Conservation (phyloP, 2,113 vertebrate species). For the Lepus americanus region DNA sequence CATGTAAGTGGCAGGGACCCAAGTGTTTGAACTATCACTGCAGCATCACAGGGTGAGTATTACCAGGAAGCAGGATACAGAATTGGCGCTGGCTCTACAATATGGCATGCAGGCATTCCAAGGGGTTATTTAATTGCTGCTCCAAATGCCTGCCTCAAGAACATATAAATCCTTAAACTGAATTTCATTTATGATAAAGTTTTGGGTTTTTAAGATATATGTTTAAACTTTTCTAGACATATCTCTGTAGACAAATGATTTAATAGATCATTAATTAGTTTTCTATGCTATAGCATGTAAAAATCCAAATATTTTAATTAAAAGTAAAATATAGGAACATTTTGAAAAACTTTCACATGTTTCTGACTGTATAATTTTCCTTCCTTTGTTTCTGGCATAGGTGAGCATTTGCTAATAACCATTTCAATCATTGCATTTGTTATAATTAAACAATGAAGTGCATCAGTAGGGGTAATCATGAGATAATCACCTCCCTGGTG, state of each 20-base stretch:
- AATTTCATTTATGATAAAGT: slow-evolving; percentile 77
- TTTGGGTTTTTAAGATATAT: slow-evolving; percentile 76
- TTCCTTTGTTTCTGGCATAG: slow-evolving; percentile 76
- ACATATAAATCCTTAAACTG: slow-evolving; percentile 55
- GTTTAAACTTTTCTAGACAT: slow-evolving; percentile 64
- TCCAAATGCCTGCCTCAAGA: no score
- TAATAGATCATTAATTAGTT: slow-evolving; percentile 21
- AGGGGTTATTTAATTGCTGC: no score
- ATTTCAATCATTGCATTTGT: slow-evolving; percentile 85
- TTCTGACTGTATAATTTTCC: slow-evolving; percentile 60
- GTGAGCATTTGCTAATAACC: slow-evolving; percentile 85
- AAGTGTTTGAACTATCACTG: no score
- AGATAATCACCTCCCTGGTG: slow-evolving; percentile 85
- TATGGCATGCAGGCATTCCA: no score
- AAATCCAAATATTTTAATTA: slow-evolving; percentile 44
- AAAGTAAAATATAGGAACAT: slow-evolving; percentile 8
- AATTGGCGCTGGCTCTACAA: no score
- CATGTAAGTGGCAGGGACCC: no score
- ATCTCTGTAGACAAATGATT: neutral
- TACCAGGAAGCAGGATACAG: no score
- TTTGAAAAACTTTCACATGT: neutral
- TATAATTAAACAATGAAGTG: slow-evolving; percentile 88
- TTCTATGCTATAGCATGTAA: slow-evolving; percentile 44
- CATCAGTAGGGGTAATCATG: slow-evolving; percentile 84
- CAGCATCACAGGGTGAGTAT: no score